phyloP scores from a whole-genome alignment of 1,140 invertebrate genomes.

The Delia radicum region DNA sequence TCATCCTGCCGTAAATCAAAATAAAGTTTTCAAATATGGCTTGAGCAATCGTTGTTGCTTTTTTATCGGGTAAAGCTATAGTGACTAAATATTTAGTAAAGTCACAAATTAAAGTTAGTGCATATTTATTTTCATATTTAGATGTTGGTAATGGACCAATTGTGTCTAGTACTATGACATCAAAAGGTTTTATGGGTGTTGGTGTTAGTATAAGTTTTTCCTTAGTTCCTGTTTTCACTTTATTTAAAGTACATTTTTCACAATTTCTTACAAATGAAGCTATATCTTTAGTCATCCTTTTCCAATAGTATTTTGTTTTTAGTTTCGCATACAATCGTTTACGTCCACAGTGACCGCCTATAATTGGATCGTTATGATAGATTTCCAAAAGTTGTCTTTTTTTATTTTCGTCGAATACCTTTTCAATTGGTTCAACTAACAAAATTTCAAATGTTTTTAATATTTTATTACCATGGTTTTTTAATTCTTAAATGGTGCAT shows the following conservation, averaged over 20 bases:
- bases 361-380: background rate
- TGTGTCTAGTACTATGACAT: background rate
- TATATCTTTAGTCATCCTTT: slow-evolving; percentile 14
- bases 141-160: background rate
- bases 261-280: slow-evolving; percentile 18
- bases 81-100: slow-evolving; percentile 19
- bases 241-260: slow-evolving; percentile 24
- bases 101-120: background rate
- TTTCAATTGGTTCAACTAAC: slow-evolving; percentile 4
- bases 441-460: slow-evolving; percentile 17
- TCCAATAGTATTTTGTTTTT: background rate
- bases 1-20: slow-evolving; percentile 20
- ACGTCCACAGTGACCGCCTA: background rate
- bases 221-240: background rate
- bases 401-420: background rate
- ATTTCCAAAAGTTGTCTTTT: background rate
- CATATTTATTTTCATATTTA: too few relatives aligned
- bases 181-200: background rate
- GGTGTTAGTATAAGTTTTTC: slow-evolving; percentile 3
- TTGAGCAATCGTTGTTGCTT: background rate
- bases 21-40: slow-evolving; percentile 21
- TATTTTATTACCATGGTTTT: slow-evolving; percentile 12
- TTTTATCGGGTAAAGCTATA: slow-evolving; percentile 5
- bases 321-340: background rate
- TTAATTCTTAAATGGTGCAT: background rate